Percentiles rank a stretch among this genome's conserved stretches.
Conservation (phyloP, 64 coral and sea anemone species). For the Platygyra sinensis region DNA sequence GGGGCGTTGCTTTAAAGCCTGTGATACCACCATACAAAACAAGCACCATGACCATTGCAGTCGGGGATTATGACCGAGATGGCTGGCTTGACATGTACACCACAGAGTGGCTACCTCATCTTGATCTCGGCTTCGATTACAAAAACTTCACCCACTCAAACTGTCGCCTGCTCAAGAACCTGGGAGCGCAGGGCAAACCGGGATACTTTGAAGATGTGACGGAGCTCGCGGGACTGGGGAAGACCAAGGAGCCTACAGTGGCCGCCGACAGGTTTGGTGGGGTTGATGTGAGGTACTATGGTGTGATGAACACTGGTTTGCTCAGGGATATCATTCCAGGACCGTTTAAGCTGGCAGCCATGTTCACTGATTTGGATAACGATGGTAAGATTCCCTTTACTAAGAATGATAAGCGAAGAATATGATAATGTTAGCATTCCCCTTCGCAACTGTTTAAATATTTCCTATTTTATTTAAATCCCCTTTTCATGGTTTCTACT, state of each 20-base stretch:
- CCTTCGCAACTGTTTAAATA: too few species aligned
- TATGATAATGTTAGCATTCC: too few species aligned
- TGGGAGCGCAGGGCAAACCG: slow-evolving; percentile 88
- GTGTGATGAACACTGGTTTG: slow-evolving; percentile 78
- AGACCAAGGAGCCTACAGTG: slow-evolving; percentile 50
- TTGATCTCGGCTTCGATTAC: slow-evolving; percentile 94
- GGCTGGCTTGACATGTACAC: slow-evolving; percentile 96
- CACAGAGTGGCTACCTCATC: slow-evolving; percentile 97
- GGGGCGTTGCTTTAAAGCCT: slow-evolving; percentile 76
- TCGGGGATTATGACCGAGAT: slow-evolving; percentile 92
- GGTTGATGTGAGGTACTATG: slow-evolving; percentile 81
- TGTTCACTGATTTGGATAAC: slow-evolving; percentile 90
- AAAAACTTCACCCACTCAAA: slow-evolving; percentile 82
- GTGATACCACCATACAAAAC: slow-evolving; percentile 89
- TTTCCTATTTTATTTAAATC: too few species aligned
- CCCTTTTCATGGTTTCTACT: too few species aligned
- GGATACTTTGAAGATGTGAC: slow-evolving; percentile 95
- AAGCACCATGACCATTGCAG: slow-evolving; percentile 94
- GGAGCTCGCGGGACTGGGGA: slow-evolving; percentile 68
- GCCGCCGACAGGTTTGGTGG: slow-evolving; percentile 81
- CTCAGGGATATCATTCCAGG: slow-evolving; percentile 92
- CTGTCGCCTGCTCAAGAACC: slow-evolving; percentile 83
- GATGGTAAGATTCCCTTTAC: slow-evolving; percentile 66
- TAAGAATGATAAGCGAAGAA: neutral
- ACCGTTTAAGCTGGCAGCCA: slow-evolving; percentile 72